phyloP scores from a whole-genome alignment of 2,888 invertebrate species.

The Crossocerus cetratus region DNA sequence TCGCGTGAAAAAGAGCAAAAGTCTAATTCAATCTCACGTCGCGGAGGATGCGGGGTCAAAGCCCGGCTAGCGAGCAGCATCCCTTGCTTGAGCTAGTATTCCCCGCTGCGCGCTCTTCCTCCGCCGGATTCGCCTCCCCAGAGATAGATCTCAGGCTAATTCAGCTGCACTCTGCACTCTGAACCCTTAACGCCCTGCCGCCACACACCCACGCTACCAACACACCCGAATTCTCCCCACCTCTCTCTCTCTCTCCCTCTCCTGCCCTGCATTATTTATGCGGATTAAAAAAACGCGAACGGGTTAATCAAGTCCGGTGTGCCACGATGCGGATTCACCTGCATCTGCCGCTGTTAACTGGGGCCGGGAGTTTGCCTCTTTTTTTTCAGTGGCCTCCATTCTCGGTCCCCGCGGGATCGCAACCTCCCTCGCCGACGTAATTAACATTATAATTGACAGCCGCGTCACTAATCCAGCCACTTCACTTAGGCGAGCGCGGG shows the following conservation, averaged over 20 bases:
- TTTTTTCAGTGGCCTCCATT: background rate
- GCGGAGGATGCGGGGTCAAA: conserved; percentile 28
- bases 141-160: conserved; percentile 50
- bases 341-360: conserved; percentile 22
- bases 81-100: conserved; percentile 5
- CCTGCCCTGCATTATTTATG: conserved; percentile 59
- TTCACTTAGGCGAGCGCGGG: background rate
- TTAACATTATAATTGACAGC: conserved; percentile 1
- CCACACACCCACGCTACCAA: conserved; percentile 22
- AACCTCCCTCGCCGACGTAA: background rate
- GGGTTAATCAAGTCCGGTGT: conserved; percentile 59
- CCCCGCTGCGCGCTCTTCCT: background rate
- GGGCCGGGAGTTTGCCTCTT: background rate
- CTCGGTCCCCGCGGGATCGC: background rate
- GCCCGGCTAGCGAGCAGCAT: conserved; percentile 19
- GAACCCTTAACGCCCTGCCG: background rate
- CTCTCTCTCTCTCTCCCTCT: too few species aligned
- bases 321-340: conserved; percentile 17
- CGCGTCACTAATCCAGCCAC: background rate
- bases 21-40: conserved; percentile 51
- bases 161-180: conserved; percentile 25
- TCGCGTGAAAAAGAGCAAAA: conserved; percentile 15
- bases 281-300: conserved; percentile 61
- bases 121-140: background rate
- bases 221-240: too few species aligned